These are phyloP conservation scores for Apeira syringaria DNA, from an alignment of 2,888 invertebrate genomes.

Conservation along the genomic window DNA sequence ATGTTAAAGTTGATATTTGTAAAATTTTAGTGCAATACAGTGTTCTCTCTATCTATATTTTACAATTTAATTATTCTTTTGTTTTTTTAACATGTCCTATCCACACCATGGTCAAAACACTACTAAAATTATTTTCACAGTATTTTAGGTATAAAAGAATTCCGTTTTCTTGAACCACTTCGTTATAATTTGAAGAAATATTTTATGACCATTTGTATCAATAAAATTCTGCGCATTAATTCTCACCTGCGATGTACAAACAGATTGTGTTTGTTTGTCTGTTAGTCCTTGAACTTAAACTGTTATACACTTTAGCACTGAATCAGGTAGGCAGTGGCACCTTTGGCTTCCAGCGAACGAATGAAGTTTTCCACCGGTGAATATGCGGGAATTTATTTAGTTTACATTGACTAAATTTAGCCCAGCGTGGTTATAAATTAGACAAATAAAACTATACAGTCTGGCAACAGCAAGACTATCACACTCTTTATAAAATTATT, in stretches of 20 bases:
- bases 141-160: neutral
- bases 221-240: slow-evolving; percentile 13
- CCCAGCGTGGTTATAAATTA: slow-evolving; percentile 46
- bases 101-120: neutral
- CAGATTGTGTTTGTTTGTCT: slow-evolving; percentile 23
- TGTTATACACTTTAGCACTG: slow-evolving; percentile 41
- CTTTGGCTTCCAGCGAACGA: slow-evolving; percentile 58
- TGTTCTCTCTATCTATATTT: no score
- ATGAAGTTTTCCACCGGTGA: slow-evolving; percentile 53
- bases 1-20: no score
- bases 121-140: neutral
- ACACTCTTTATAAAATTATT: slow-evolving; percentile 18
- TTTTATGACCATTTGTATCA: slow-evolving; percentile 20
- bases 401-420: slow-evolving; percentile 67
- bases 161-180: slow-evolving; percentile 3
- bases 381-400: slow-evolving; percentile 63
- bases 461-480: slow-evolving; percentile 11
- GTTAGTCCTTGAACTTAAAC: slow-evolving; percentile 68
- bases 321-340: slow-evolving; percentile 42
- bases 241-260: slow-evolving; percentile 57
- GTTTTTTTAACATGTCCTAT: neutral
- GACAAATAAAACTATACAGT: slow-evolving; percentile 44
- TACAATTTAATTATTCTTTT: no score
- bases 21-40: neutral
- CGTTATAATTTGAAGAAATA: slow-evolving; percentile 3